phyloP scores from a whole-genome alignment of 2,113 vertebrate species.

The Toxostoma redivivum region DNA sequence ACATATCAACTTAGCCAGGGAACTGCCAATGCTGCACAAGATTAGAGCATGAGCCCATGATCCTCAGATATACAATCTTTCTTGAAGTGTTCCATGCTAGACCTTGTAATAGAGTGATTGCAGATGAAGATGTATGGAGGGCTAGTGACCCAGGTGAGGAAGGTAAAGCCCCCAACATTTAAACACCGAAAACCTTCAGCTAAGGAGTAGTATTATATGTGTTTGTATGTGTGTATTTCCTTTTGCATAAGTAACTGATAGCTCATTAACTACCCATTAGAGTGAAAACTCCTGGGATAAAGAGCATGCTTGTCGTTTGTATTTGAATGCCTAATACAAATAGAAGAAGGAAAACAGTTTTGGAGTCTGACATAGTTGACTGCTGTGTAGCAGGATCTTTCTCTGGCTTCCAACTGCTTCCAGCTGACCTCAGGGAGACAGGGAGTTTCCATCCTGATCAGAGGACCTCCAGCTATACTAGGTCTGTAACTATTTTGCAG shows the following conservation, averaged over 20 bases:
- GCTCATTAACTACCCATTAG: constrained; percentile 32
- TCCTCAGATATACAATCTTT: background rate
- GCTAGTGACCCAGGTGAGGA: background rate
- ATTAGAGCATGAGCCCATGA: background rate
- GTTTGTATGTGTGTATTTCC: background rate
- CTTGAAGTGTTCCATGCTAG: background rate
- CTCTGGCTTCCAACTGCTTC: background rate
- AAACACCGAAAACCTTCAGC: background rate
- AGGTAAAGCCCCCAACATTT: background rate
- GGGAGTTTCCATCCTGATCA: background rate
- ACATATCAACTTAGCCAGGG: background rate
- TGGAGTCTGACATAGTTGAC: background rate
- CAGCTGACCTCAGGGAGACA: background rate
- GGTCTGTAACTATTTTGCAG: background rate
- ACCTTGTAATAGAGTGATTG: background rate
- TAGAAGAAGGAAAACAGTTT: background rate
- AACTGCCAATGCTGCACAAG: background rate
- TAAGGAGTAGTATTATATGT: background rate
- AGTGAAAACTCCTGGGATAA: constrained; percentile 22
- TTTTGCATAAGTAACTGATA: constrained; percentile 40
- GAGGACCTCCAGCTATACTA: background rate
- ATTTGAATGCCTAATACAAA: background rate
- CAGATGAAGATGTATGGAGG: background rate
- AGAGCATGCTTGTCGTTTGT: background rate
- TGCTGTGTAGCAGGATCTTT: background rate